phyloP scores from a whole-genome alignment of 2,113 vertebrate species.

The Thamnaconus septentrionalis region DNA sequence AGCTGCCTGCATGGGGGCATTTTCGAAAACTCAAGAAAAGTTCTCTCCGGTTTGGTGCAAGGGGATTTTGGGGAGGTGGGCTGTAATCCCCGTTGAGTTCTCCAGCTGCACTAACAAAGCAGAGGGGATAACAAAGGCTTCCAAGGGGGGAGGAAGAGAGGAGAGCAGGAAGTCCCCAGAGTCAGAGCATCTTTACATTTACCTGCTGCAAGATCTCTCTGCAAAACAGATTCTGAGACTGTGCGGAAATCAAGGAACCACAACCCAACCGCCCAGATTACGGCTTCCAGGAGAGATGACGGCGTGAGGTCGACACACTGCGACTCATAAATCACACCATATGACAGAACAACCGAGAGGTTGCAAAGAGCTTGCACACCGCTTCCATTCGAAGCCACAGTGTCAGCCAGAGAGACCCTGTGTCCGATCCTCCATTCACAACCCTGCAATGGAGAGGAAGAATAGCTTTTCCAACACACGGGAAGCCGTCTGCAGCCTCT shows the following conservation, averaged over 20 bases:
- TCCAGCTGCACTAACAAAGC: conserved; percentile 81
- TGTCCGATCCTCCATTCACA: conserved; percentile 9
- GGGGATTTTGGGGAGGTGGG: conserved; percentile 41
- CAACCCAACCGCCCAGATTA: not conserved
- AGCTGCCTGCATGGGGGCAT: conserved; percentile 38
- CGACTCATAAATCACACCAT: conserved; percentile 52
- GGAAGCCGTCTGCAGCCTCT: conserved; percentile 22
- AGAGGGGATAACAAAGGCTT: conserved; percentile 65
- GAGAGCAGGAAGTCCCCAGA: conserved; percentile 30
- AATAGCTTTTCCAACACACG: conserved; percentile 13
- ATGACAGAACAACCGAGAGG: conserved; percentile 12
- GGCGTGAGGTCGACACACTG: conserved; percentile 16
- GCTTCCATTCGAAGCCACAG: conserved; percentile 44
- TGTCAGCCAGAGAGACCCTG: conserved; percentile 41
- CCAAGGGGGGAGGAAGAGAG: conserved; percentile 42
- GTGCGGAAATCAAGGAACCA: conserved; percentile 54
- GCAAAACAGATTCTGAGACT: conserved; percentile 19
- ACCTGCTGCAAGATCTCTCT: conserved; percentile 52
- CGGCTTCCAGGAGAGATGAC: no score
- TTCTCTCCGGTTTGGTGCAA: conserved; percentile 42
- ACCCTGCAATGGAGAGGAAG: conserved; percentile 1
- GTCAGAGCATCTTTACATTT: conserved; percentile 56
- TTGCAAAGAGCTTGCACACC: conserved; percentile 20
- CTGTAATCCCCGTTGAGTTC: conserved; percentile 55
- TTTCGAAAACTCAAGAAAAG: conserved; percentile 44